Conservation (phyloP, 2,113 vertebrate species). For the Thymallus thymallus region DNA sequence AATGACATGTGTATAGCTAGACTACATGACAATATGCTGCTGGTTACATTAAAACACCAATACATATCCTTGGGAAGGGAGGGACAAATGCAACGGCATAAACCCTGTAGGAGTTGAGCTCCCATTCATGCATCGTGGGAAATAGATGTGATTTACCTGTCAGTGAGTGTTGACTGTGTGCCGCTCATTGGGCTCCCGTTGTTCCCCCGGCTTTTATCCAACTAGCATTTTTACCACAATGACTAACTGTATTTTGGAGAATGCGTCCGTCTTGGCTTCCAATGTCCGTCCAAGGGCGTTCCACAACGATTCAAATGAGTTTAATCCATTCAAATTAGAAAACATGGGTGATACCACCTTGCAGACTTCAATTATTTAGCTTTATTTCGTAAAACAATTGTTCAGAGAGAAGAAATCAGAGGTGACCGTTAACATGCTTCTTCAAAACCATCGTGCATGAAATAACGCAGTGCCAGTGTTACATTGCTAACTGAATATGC, state of each 20-base stretch:
- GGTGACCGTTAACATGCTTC: conserved; percentile 2
- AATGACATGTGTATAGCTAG: neutral
- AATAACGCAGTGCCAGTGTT: neutral
- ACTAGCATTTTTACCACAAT: conserved; percentile 74
- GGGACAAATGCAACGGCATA: neutral
- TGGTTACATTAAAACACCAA: neutral
- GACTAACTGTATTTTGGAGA: conserved; percentile 29
- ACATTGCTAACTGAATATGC: neutral
- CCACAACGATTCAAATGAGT: neutral
- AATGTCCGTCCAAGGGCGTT: conserved; percentile 9
- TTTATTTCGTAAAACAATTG: neutral
- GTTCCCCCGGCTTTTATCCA: conserved; percentile 73
- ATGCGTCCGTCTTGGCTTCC: conserved; percentile 13
- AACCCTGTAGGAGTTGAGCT: neutral
- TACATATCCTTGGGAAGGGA: neutral
- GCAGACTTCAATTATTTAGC: neutral
- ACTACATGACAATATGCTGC: neutral
- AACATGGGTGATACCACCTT: neutral
- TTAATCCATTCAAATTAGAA: conserved; percentile 3
- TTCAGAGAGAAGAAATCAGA: neutral
- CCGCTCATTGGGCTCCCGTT: conserved; percentile 92
- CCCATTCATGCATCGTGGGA: neutral
- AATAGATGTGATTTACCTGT: conserved; percentile 78
- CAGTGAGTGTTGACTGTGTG: conserved; percentile 90
- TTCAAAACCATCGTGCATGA: neutral